Evolutionary conservation across 2,888 invertebrate species (phyloP).

Genomic region (Dexiosoma caninum): DNA sequence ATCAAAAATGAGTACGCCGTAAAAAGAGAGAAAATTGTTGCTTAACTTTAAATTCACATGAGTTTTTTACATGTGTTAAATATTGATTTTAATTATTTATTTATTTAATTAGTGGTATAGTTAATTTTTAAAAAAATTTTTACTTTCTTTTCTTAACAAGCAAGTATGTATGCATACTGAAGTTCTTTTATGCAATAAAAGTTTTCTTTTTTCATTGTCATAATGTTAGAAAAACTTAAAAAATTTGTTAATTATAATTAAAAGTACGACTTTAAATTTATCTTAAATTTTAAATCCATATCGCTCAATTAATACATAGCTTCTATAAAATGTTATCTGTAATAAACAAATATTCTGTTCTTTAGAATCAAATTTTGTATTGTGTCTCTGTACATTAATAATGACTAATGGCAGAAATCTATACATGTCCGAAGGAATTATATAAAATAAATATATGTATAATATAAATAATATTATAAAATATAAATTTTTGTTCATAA

Average conservation of each 20-base stretch:
- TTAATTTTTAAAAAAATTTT: neutral
- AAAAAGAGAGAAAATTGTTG: neutral
- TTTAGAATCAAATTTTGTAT: no score
- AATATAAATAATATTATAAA: no score
- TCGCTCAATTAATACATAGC: neutral
- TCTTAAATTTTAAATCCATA: neutral
- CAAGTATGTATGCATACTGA: constrained; percentile 8
- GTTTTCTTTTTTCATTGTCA: neutral
- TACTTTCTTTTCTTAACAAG: neutral
- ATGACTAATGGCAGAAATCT: no score
- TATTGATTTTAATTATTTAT: constrained; percentile 42
- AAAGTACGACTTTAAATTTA: neutral
- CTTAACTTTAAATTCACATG: constrained; percentile 53
- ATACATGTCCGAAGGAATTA: no score
- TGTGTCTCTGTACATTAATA: no score
- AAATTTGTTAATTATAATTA: no score
- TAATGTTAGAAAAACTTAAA: no score
- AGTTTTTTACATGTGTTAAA: constrained; percentile 53
- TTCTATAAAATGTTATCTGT: neutral
- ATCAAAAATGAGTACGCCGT: neutral
- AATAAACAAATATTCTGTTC: no score
- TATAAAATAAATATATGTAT: no score
- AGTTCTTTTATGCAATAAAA: constrained; percentile 9
- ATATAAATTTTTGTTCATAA: no score
- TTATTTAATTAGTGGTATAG: constrained; percentile 35